Evolutionary conservation across 2,888 invertebrate species (phyloP).

Genomic region (Sabellastarte sp.): DNA sequence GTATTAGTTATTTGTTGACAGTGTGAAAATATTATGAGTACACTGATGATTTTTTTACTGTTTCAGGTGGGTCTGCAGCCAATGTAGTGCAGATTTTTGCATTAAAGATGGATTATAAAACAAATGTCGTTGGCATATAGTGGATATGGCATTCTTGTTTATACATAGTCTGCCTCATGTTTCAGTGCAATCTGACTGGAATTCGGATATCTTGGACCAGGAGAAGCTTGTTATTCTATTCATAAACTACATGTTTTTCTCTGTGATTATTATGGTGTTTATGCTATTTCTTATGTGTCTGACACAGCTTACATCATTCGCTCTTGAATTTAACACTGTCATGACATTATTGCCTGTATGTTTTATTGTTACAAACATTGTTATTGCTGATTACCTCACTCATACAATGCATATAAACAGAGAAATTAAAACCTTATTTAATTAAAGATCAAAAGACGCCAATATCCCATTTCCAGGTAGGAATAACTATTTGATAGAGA

Average conservation of each 20-base stretch:
- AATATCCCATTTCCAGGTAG: no score
- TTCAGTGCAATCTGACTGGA: constrained; percentile 2
- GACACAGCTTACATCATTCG: constrained; percentile 32
- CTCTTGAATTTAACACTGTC: constrained; percentile 33
- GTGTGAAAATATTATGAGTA: no score
- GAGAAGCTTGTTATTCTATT: constrained; percentile 49
- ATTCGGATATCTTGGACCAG: constrained; percentile 35
- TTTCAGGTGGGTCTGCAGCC: no score
- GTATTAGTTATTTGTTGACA: no score
- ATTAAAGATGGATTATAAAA: no score
- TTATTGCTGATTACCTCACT: constrained; percentile 50
- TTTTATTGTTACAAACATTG: constrained; percentile 47
- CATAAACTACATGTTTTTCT: constrained; percentile 53
- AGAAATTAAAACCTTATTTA: constrained; percentile 31
- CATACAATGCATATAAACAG: constrained; percentile 45
- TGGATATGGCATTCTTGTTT: not conserved
- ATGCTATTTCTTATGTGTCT: constrained; percentile 43
- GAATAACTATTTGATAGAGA: no score
- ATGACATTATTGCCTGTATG: constrained; percentile 44
- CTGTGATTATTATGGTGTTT: constrained; percentile 37
- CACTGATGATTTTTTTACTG: no score
- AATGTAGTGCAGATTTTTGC: no score
- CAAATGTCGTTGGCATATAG: no score
- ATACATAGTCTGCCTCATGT: not conserved
- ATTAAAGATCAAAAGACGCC: no score